Evolutionary conservation across 1,140 invertebrate genomes (phyloP).

Genomic region (Drosophila repletoides): DNA sequence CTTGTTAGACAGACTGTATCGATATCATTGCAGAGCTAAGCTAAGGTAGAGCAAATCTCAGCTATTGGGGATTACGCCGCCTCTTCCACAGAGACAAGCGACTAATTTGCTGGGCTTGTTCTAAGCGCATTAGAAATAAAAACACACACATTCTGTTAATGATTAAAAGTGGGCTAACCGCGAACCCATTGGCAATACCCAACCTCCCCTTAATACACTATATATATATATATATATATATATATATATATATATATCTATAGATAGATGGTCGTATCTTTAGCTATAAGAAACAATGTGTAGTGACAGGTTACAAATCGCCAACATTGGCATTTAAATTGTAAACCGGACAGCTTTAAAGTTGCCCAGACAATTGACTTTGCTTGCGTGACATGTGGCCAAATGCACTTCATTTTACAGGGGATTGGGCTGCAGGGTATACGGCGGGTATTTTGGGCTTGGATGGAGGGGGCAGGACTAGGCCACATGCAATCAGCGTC

Average conservation of each 20-base stretch:
- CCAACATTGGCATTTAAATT: constrained; percentile 74
- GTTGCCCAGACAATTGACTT: constrained; percentile 71
- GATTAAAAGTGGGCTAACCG: constrained; percentile 41
- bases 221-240: too few relatives aligned
- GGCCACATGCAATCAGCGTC: constrained; percentile 69
- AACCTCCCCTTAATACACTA: too few relatives aligned
- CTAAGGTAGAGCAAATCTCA: constrained; percentile 53
- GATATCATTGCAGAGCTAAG: constrained; percentile 12
- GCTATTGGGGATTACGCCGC: constrained; percentile 66
- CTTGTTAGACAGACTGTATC: not conserved
- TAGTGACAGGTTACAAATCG: constrained; percentile 70
- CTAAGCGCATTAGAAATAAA: constrained; percentile 64
- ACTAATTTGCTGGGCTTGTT: constrained; percentile 55
- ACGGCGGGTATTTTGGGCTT: not conserved
- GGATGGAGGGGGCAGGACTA: constrained; percentile 11
- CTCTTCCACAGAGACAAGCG: constrained; percentile 17
- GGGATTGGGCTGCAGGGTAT: not conserved
- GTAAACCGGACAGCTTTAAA: constrained; percentile 63
- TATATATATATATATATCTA: too few relatives aligned
- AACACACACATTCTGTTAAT: constrained; percentile 16
- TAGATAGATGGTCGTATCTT: too few relatives aligned
- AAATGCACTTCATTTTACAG: constrained; percentile 42
- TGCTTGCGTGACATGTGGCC: constrained; percentile 62
- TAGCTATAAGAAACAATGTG: not conserved
- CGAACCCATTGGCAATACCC: constrained; percentile 30